phyloP scores from a whole-genome alignment of 2,113 vertebrate genomes.

The Gyps fulvus region DNA sequence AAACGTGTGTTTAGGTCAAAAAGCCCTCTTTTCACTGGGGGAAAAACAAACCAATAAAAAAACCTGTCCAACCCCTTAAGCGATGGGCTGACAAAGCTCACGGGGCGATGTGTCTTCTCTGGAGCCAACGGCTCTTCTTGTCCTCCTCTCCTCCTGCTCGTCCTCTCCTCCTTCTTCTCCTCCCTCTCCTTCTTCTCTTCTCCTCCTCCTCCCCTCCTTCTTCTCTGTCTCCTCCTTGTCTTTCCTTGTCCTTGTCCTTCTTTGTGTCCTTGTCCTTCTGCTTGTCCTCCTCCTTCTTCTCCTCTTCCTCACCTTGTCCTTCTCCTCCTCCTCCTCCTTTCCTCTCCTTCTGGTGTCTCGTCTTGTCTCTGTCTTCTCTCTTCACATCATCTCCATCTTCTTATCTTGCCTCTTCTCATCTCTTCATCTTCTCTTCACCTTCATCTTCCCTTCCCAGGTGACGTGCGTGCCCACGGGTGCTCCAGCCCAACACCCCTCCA shows the following conservation, averaged over 20 bases:
- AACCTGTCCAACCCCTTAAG: background rate
- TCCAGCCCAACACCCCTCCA: too few relatives aligned
- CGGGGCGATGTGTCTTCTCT: accelerated
- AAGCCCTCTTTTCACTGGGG: background rate
- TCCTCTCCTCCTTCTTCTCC: too few relatives aligned
- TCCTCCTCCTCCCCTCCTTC: background rate
- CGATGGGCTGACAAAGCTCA: background rate
- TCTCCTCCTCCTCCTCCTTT: background rate
- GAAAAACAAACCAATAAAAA: background rate
- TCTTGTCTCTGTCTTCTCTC: background rate
- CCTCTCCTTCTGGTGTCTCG: background rate
- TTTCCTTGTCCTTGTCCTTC: background rate
- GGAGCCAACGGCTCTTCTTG: background rate
- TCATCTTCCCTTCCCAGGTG: too few relatives aligned
- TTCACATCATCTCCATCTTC: too few relatives aligned
- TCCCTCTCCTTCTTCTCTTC: too few relatives aligned
- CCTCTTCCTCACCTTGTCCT: too few relatives aligned
- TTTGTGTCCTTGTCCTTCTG: background rate
- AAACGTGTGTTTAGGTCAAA: background rate
- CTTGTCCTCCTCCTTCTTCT: background rate
- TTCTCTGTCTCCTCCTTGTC: background rate
- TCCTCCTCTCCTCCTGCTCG: too few relatives aligned
- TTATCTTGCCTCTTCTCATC: too few relatives aligned
- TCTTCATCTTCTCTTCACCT: too few relatives aligned
- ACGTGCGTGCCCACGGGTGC: too few relatives aligned